Percentiles rank a stretch among this genome's conserved stretches.
Conservation (phyloP, 2,888 invertebrate species). For the Ophonus ardosiacus region DNA sequence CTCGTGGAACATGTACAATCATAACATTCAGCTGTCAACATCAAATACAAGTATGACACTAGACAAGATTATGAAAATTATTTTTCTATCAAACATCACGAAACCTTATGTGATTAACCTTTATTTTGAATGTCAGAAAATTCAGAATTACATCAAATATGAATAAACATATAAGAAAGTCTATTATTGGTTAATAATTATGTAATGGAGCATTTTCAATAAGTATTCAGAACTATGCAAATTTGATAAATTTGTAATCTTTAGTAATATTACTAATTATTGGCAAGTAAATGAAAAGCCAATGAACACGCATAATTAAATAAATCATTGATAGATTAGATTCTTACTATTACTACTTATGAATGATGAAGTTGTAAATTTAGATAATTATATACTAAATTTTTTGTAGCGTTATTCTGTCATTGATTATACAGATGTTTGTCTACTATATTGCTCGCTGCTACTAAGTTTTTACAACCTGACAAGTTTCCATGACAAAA, state of each 20-base stretch:
- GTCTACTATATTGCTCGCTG: constrained; percentile 3
- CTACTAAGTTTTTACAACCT: constrained; percentile 32
- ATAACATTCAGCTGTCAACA: background rate
- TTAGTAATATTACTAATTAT: too few relatives aligned
- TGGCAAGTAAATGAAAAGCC: too few relatives aligned
- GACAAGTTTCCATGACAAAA: background rate
- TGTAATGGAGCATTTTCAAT: background rate
- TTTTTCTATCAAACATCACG: background rate
- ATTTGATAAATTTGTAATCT: too few relatives aligned
- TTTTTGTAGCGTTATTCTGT: constrained; percentile 31
- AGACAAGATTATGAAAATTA: background rate
- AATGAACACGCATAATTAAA: too few relatives aligned
- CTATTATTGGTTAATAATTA: background rate
- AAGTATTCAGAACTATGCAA: too few relatives aligned
- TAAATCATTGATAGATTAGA: too few relatives aligned
- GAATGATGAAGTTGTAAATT: constrained; percentile 33
- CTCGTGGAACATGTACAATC: background rate
- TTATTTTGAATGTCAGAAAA: constrained; percentile 16
- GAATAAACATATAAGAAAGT: background rate
- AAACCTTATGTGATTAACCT: constrained; percentile 1
- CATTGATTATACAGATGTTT: constrained; percentile 36
- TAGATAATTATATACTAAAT: constrained; percentile 31
- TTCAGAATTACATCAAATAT: background rate
- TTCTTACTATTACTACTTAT: background rate
- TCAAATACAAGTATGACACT: background rate